Conservation (phyloP, 2,797 vertebrate genomes). For the Nannoperca obscura region DNA sequence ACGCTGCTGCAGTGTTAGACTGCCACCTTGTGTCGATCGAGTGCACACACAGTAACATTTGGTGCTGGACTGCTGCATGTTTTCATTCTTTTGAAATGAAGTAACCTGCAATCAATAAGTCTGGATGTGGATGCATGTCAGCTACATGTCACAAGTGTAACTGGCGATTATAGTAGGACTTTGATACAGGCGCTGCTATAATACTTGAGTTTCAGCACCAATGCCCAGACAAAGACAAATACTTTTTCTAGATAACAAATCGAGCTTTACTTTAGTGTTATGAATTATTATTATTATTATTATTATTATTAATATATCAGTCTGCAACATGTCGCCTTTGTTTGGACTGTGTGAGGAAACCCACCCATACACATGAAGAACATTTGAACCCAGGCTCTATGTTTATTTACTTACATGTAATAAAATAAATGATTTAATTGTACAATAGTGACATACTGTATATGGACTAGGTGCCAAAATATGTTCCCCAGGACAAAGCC, state of each 20-base stretch:
- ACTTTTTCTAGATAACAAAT: background rate
- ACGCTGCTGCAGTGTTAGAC: conserved; percentile 40
- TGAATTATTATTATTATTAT: too few relatives aligned
- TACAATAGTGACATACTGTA: background rate
- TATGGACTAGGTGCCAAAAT: background rate
- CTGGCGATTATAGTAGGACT: background rate
- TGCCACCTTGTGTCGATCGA: conserved; percentile 63
- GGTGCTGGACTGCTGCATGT: background rate
- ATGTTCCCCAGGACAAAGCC: background rate
- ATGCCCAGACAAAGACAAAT: background rate
- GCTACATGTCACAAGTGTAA: background rate
- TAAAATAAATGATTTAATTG: background rate
- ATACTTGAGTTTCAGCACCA: background rate
- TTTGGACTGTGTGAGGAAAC: background rate
- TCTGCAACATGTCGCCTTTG: background rate
- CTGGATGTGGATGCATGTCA: background rate
- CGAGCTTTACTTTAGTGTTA: background rate
- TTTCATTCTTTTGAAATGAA: background rate
- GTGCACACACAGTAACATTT: background rate
- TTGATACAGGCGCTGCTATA: background rate
- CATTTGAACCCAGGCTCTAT: too few relatives aligned
- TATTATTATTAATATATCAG: too few relatives aligned
- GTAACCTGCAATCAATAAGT: background rate
- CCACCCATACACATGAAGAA: too few relatives aligned
- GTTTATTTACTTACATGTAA: background rate